Base-by-base conservation (phyloP, 2,113 vertebrate genomes). In the Recurvirostra avosetta region DNA sequence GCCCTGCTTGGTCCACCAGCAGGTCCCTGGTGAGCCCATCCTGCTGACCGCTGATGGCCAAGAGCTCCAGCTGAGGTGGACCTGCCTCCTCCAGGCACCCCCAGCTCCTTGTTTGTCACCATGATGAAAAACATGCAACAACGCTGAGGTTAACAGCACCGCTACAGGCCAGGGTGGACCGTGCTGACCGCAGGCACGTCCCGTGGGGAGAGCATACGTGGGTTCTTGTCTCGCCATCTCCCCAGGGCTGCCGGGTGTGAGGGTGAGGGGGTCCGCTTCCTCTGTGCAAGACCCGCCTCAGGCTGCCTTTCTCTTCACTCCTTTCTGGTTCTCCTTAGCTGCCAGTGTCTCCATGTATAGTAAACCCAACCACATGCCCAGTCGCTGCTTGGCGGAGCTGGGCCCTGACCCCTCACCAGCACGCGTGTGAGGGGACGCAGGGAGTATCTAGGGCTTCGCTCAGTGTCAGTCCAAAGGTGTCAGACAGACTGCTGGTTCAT, bases 111-210 rank as follows among this genome's bases (percentile, higher is more conserved):
- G 0, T 23, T 81, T 4, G 1, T 67, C 41, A 67, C 29, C 41
- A 26, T 8, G 21, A 2, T 43, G 38, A 20, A 71, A 88, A 85
- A 15, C n/a, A 40, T 7, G 15, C 25, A 61, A 11, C 65, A 34
- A 6, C 0, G 0, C 41, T 23, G 30, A 67, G 7, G 22, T 50
- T 74, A 26, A 38, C 8, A 8, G 53, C 4, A 23, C 22, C 12
- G 23, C 8, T 32, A 30, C 36, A 25, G 65, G 20, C 19, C 62
- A 25, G 65, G 61, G 11, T 56, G n/a, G 36, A 34, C 17, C 1
- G 0, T 53, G 65, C 29, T 74, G 49, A 67, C 38, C 2, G 8
- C 15, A 29, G 32, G 27, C 0, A 1, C 18, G 59, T 8, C 22
- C 52, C n/a, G 4, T 22, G 36, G 36, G 17, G 19, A 7, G 21